phyloP scores from a whole-genome alignment of 2,113 vertebrate species.

The Thunnus maccoyii region DNA sequence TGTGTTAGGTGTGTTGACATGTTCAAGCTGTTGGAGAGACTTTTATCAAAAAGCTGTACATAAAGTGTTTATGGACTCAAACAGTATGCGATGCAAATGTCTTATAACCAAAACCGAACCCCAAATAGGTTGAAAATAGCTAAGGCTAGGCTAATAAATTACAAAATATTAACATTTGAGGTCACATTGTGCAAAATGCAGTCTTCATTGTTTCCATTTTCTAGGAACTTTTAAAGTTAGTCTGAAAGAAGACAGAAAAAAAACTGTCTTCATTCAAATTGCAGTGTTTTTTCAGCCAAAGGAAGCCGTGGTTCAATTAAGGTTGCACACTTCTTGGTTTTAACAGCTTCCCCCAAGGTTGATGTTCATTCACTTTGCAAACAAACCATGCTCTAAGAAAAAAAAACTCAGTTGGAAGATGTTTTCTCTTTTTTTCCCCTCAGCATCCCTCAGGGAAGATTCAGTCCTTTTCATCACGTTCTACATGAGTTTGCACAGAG shows the following conservation, averaged over 20 bases:
- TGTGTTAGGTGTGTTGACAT: not conserved
- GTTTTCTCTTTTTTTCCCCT: not conserved
- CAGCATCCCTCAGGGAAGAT: not conserved
- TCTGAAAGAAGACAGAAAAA: not conserved
- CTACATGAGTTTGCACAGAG: constrained; percentile 15
- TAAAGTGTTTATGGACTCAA: too few relatives aligned
- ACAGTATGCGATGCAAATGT: too few relatives aligned
- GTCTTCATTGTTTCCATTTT: too few relatives aligned
- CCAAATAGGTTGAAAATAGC: too few relatives aligned
- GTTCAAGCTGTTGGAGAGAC: too few relatives aligned
- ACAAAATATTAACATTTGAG: too few relatives aligned
- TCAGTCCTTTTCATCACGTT: constrained; percentile 16
- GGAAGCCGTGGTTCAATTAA: not conserved
- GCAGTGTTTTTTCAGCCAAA: not conserved
- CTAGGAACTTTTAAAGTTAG: not conserved
- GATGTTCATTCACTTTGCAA: not conserved
- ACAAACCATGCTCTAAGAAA: not conserved
- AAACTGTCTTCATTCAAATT: not conserved
- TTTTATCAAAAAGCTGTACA: too few relatives aligned
- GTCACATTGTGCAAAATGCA: too few relatives aligned
- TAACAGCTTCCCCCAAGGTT: not conserved
- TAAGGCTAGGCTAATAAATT: too few relatives aligned
- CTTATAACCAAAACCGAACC: too few relatives aligned
- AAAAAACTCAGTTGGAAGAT: too few relatives aligned
- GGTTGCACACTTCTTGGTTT: not conserved